These are phyloP conservation scores for Eutolmus rufibarbis DNA, from an alignment of 2,888 invertebrate genomes.

Conservation along the genomic window DNA sequence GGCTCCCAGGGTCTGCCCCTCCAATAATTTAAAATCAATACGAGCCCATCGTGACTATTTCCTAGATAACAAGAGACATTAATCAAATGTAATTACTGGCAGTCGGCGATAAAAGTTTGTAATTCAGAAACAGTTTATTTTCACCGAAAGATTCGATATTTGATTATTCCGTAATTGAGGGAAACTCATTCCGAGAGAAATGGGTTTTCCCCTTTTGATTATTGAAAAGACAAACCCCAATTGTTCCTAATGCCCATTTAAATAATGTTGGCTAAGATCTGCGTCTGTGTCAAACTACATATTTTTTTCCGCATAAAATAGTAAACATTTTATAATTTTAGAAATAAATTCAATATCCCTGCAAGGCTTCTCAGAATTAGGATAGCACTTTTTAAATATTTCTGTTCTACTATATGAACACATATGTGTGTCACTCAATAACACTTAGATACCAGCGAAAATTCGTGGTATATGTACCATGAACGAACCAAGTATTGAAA, in stretches of 20 bases:
- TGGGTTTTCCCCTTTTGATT: not conserved
- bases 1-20: not conserved
- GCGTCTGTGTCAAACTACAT: no score
- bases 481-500: no score
- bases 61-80: conserved; percentile 23
- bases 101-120: conserved; percentile 21
- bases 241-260: no score
- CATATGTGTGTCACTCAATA: no score
- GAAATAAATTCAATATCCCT: no score
- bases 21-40: conserved; percentile 37
- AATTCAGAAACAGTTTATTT: conserved; percentile 10
- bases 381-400: not conserved
- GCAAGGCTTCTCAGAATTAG: no score
- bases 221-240: not conserved
- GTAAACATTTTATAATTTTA: no score
- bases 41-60: conserved; percentile 28
- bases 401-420: no score
- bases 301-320: no score
- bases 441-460: no score
- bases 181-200: not conserved
- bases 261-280: no score
- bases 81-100: conserved; percentile 30
- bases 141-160: not conserved
- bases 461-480: no score
- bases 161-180: not conserved